Evolutionary conservation across 2,888 invertebrate genomes (phyloP), one percentile per base, ranked within the genome.

Genomic region (Epirrhoe tristata): DNA sequence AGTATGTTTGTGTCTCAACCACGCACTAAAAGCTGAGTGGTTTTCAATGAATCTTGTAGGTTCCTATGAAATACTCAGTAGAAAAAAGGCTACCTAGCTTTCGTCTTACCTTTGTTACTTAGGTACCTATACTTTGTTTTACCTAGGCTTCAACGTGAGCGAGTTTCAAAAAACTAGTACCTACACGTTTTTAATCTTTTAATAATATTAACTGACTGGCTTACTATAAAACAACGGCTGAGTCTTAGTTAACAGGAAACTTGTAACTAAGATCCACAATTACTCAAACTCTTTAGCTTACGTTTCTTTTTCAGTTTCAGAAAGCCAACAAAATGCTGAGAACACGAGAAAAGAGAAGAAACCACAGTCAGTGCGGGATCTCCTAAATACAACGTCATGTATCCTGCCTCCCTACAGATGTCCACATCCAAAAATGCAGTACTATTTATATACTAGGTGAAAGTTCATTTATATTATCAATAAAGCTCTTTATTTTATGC

Each of bases 351-450:
- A 82, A 24, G 90, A 94, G 73, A 90, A 91, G 71, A 94, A 91
- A 70, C 90, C 94, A 0, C 94, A 95, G 77, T 94, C 94, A 39
- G 89, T 95, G 43, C 92, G 92, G 67, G 96, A 97, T 76, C 93
- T 97, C 6, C 96, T 96, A 82, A 96, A 97, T 80, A 97, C 96
- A 5, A 95, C 95, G 4, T 97, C 97, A 5, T 97, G 97, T 80
- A 95, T 97, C 62, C 96, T 95, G 64, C 96, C 96, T 53, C 97
- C 97, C 0, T 97, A 95, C 82, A 94, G 94, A 61, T 98, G 97
- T 87, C 97, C 97, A 10, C 97, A 98, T 88, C 96, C 96, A 0
- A 95, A 96, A 82, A 97, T 98, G 84, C 95, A 97, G 79, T 97
- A 97, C 86, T 97, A 95, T 87, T 88, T 98, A 7, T 97, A 97